These are phyloP conservation scores for Delia radicum DNA, from an alignment of 1,140 invertebrate species.

Conservation along the genomic window DNA sequence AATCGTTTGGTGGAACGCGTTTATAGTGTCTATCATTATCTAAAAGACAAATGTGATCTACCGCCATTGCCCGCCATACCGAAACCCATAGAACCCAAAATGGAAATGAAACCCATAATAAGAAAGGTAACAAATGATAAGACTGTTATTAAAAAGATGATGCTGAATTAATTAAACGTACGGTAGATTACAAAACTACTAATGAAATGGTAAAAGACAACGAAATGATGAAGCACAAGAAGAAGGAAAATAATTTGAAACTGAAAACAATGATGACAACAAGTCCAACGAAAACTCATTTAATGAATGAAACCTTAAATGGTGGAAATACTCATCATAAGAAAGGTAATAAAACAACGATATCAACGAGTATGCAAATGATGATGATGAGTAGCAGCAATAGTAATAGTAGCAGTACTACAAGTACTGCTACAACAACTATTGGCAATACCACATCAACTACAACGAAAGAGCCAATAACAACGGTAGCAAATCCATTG, in stretches of 20 bases:
- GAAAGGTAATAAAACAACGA: conserved; percentile 8
- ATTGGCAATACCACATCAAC: conserved; percentile 16
- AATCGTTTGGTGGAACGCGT: conserved; percentile 60
- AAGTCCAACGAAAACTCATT: neutral
- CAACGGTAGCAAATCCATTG: conserved; percentile 27
- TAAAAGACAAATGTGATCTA: conserved; percentile 60
- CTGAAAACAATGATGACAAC: neutral
- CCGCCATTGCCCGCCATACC: conserved; percentile 58
- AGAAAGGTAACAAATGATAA: conserved; percentile 23
- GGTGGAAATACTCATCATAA: neutral
- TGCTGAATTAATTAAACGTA: neutral
- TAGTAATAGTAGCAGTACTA: neutral
- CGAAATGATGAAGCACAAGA: neutral
- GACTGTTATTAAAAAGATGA: conserved; percentile 2
- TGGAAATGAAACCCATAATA: conserved; percentile 9
- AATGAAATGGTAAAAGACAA: conserved; percentile 28
- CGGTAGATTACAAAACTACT: neutral
- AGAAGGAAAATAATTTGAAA: neutral
- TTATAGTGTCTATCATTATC: conserved; percentile 58
- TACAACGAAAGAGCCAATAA: conserved; percentile 27
- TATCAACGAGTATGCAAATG: neutral
- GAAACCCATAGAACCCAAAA: conserved; percentile 31
- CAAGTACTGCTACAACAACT: neutral
- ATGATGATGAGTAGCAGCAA: neutral
- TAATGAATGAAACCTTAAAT: neutral